phyloP scores from a whole-genome alignment of 2,113 vertebrate genomes.

The Lycaon pictus region DNA sequence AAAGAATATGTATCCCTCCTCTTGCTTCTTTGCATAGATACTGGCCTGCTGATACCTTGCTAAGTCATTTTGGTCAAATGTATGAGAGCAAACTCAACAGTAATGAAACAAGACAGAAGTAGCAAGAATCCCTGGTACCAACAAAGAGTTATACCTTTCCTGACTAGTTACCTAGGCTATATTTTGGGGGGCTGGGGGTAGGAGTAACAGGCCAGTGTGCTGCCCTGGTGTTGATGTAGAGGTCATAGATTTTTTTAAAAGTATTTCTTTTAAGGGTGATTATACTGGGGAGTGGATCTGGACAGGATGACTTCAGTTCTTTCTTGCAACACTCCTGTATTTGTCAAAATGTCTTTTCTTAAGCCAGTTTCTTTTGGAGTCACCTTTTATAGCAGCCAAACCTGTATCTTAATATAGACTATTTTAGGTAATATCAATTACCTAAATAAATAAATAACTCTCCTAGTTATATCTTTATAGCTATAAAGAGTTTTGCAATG shows the following conservation, averaged over 20 bases:
- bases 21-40: not conserved
- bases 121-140: not conserved
- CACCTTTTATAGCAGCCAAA: not conserved
- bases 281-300: not conserved
- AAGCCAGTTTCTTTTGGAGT: not conserved
- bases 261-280: not conserved
- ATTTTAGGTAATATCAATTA: not conserved
- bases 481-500: slow-evolving; percentile 39
- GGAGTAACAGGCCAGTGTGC: not conserved
- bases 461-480: not conserved
- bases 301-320: not conserved
- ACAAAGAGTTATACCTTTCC: not conserved
- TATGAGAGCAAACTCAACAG: not conserved
- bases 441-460: too few species aligned
- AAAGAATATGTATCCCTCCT: not conserved
- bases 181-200: not conserved
- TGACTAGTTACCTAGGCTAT: not conserved
- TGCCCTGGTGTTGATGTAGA: not conserved
- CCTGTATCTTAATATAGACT: not conserved
- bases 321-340: not conserved
- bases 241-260: not conserved
- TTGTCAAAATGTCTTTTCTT: not conserved
- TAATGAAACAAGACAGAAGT: not conserved
- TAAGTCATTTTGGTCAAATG: not conserved
- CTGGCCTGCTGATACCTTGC: not conserved